Evolutionary conservation across 2,113 vertebrate species (phyloP), one percentile per base, ranked within the genome.

Genomic region (Lipotes vexillifer): DNA sequence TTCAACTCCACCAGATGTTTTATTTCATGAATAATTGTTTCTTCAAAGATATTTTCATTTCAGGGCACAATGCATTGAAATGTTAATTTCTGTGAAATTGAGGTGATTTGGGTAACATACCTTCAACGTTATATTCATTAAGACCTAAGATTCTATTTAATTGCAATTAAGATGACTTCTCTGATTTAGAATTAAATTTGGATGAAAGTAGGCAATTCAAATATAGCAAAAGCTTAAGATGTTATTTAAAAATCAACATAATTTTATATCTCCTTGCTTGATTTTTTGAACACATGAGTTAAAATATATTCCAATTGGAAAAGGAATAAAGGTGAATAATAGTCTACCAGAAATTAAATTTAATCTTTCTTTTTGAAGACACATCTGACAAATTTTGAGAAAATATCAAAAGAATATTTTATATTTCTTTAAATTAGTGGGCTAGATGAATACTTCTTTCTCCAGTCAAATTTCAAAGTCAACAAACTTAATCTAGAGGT

Each of bases 221-320:
- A 96, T 97, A 86, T 55, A 68, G 61, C 10, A 69, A 97, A 90
- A 92, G 71, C 46, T 80, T 68, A 71, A 82, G 38, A 82, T 8
- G 5, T 71, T 85, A 87, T 89, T 88, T 94, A 96, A 98, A 96
- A 96, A 96, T 96, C 83, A 92, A 87, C 72, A 92, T 95, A 80
- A 97, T 91, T 97, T 96, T 94, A 69, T 95, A 77, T 95, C 82
- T 97, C n/a, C 36, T 92, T 85, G 27, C 85, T 97, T 95, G 74
- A 96, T 61, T 94, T 96, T 98, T 90, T 94, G 29, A 90, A 66
- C 29, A 92, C 36, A 78, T 86, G 38, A 93, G 72, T 75, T 94
- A 80, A 93, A 97, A 95, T 93, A 71, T 88, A 41, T 66, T 94
- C 31, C 88, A 95, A 81, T 14, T 97, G 6, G 13, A 61, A 90